A percentile compares a stretch with the other conserved stretches of the same genome.
Evolutionary conservation across 2,797 vertebrate species (phyloP).

Genomic region (Lerista edwardsae): DNA sequence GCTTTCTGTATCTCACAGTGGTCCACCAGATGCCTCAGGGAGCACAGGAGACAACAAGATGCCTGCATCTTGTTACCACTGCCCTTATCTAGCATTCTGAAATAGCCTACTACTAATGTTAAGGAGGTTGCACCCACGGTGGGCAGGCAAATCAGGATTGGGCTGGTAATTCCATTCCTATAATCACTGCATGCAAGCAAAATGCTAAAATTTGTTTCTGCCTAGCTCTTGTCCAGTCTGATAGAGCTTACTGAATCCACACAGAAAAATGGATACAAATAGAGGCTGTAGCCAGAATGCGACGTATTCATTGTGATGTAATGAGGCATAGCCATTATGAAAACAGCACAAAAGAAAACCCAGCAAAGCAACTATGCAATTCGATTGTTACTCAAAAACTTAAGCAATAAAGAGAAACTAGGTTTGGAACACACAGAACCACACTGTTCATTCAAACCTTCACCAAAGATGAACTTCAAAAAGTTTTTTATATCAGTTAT

Average conservation of each 20-base stretch:
- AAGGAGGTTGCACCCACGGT: no score
- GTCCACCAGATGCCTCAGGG: no score
- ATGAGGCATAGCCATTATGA: background rate
- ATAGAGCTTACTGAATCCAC: background rate
- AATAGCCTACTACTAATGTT: no score
- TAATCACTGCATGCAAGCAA: background rate
- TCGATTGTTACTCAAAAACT: background rate
- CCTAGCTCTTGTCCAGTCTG: background rate
- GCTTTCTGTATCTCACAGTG: no score
- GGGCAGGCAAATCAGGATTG: no score
- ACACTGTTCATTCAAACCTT: background rate
- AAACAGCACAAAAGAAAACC: conserved; percentile 15
- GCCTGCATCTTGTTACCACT: no score
- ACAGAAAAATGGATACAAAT: background rate
- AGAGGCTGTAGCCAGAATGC: background rate
- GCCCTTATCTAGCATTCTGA: no score
- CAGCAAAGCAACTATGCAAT: background rate
- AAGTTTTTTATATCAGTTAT: background rate
- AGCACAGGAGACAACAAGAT: no score
- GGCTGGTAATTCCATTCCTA: background rate
- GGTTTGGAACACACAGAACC: background rate
- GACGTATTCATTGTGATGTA: background rate
- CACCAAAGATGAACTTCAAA: fast-evolving
- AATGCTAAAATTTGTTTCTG: background rate
- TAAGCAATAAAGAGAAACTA: background rate